Evolutionary conservation across 2,113 vertebrate genomes (phyloP).

Genomic region (Euleptes europaea): DNA sequence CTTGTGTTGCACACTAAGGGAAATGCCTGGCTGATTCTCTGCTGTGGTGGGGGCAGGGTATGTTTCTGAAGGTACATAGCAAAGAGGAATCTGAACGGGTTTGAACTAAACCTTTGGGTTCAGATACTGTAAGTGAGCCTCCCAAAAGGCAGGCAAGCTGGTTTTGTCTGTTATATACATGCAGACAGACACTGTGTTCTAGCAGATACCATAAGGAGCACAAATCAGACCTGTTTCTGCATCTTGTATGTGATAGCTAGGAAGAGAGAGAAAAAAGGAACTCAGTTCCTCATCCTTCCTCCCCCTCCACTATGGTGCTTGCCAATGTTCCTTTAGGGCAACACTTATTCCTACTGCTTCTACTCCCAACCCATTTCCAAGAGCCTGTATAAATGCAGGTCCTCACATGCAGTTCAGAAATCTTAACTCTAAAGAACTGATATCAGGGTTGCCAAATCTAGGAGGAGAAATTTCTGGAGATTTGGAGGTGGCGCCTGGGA

Average conservation of each 20-base stretch:
- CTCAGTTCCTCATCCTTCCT: not conserved
- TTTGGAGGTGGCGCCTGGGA: no score
- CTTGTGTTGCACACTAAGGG: constrained; percentile 35
- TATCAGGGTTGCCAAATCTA: no score
- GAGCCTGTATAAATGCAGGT: not conserved
- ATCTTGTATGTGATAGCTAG: not conserved
- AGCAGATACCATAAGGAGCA: not conserved
- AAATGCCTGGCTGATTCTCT: constrained; percentile 50
- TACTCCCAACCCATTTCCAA: not conserved
- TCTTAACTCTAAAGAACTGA: not conserved
- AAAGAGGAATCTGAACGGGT: not conserved
- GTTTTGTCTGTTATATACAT: constrained; percentile 40
- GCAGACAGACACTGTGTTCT: not conserved
- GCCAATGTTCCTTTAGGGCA: not conserved
- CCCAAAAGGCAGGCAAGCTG: constrained; percentile 41
- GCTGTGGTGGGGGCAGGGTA: constrained; percentile 36
- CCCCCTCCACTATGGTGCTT: not conserved
- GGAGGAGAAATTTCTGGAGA: no score
- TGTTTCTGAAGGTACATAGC: not conserved
- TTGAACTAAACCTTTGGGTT: constrained; percentile 42
- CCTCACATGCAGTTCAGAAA: not conserved
- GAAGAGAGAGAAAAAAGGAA: not conserved
- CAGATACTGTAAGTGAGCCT: constrained; percentile 43
- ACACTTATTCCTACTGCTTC: not conserved
- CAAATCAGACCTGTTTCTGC: not conserved